Evolutionary conservation across 2,888 invertebrate species (phyloP), one percentile per base, ranked within the genome.

Genomic region (Sphaerophoria rueppellii): DNA sequence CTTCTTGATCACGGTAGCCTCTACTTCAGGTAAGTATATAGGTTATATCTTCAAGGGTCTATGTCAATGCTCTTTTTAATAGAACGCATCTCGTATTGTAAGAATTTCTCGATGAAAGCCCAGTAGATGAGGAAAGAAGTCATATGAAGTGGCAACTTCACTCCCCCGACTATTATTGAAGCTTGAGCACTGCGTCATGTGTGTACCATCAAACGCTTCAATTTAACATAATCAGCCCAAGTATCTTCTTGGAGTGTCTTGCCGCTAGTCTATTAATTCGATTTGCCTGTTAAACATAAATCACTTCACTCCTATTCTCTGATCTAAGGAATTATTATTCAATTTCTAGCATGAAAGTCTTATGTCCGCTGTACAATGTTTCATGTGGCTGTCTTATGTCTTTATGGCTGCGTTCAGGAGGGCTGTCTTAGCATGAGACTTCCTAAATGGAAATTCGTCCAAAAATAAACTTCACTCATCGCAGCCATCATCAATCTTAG

Each of bases 251-350:
- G 2, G 24, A 78, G 78, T 74, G 74, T 65, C 80, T 80, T 16
- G 67, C 72, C 50, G 61, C 73, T 60, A 77, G 86, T 82, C 77
- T 86, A 82, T 82, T 86, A 86, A 86, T 86, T 86, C 86, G 82
- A 86, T 86, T 82, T 78, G 82, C 82, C 86, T 86, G 86, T 86
- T 86, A 37, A 80, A 78, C 82, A 82, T 86, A 86, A 86, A 86
- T 86, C 86, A 85, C 73, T 61, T 76, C 63, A 73, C 34, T 76
- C 48, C 55, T 40, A 69, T 75, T 75, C 24, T 60, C 34, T 65
- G 43, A 40, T 43, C 43, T 43, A 43, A 40, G 43, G 12, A 11
- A 11, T 9, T 54, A 55, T 11, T 55, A 58, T 48, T 12, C n/a
- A 16, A 32, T 69, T 65, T 69, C 12, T 43, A 12, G 43, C 57